Evolutionary conservation across 2,888 invertebrate genomes (phyloP).

Genomic region (Gortyna flavago): DNA sequence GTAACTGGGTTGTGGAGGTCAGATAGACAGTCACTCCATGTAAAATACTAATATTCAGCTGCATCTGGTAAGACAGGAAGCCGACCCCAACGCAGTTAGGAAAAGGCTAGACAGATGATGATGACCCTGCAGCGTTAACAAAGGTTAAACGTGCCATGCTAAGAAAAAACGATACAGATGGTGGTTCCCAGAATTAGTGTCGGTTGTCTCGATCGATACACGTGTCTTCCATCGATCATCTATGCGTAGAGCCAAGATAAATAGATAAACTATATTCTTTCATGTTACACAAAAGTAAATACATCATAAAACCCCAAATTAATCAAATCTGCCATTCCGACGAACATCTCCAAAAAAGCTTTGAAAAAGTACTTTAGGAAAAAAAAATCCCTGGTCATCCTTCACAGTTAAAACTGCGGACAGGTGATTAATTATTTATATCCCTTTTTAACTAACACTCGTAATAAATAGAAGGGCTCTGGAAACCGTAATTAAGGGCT

Average conservation of each 20-base stretch:
- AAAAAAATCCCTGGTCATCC: conserved; percentile 34
- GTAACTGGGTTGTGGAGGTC: not conserved
- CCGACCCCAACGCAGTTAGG: not conserved
- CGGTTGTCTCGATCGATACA: not conserved
- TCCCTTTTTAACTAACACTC: conserved; percentile 61
- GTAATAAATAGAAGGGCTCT: conserved; percentile 49
- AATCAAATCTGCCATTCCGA: conserved; percentile 45
- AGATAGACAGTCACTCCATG: not conserved
- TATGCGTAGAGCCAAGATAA: not conserved
- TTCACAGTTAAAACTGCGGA: conserved; percentile 47
- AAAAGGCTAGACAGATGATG: not conserved
- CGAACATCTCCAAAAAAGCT: conserved; percentile 21
- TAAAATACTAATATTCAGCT: not conserved
- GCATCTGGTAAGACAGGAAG: not conserved
- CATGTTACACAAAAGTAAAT: not conserved
- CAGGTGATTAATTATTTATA: conserved; percentile 62
- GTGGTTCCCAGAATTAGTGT: not conserved
- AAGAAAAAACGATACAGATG: not conserved
- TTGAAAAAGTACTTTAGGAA: conserved; percentile 13
- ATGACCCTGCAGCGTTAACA: not conserved
- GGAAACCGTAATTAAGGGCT: conserved; percentile 51
- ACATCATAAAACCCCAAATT: conserved; percentile 22
- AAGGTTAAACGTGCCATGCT: not conserved
- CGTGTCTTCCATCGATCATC: not conserved
- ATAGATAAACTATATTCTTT: conserved; percentile 11